Conservation (phyloP, 2,888 invertebrate genomes). For the Trisateles emortualis region DNA sequence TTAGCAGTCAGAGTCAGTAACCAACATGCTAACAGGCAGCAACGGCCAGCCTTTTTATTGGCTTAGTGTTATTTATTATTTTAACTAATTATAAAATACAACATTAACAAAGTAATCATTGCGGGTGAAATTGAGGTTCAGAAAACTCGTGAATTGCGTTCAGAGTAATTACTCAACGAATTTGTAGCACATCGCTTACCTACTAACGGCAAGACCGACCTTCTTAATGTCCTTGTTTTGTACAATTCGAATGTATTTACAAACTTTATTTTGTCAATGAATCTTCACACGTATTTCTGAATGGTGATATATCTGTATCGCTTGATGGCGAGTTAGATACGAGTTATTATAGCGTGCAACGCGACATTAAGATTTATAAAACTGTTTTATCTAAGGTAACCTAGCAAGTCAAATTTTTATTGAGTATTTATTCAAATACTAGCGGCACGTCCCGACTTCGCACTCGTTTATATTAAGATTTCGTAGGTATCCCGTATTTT, state of each 20-base stretch:
- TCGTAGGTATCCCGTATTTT: too few species aligned
- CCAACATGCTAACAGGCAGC: too few species aligned
- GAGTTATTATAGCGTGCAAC: background rate
- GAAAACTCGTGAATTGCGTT: background rate
- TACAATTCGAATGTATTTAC: background rate
- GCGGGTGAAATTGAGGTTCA: background rate
- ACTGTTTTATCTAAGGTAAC: background rate
- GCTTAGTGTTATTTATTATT: too few species aligned
- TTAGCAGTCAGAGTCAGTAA: too few species aligned
- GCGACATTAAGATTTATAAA: background rate
- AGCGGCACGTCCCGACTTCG: too few species aligned
- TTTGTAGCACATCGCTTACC: background rate
- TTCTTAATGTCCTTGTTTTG: background rate
- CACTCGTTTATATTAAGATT: too few species aligned
- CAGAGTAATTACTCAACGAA: background rate
- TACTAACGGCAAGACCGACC: background rate
- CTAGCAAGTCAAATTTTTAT: too few species aligned
- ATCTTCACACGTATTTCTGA: background rate
- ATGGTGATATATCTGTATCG: background rate
- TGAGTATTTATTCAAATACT: too few species aligned
- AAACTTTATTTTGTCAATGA: conserved; percentile 1
- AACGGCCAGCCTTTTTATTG: too few species aligned
- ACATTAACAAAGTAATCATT: too few species aligned
- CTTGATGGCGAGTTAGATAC: background rate
- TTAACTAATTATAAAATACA: too few species aligned